Evolutionary conservation across 2,888 invertebrate genomes (phyloP).

Genomic region (Andrena dorsata): DNA sequence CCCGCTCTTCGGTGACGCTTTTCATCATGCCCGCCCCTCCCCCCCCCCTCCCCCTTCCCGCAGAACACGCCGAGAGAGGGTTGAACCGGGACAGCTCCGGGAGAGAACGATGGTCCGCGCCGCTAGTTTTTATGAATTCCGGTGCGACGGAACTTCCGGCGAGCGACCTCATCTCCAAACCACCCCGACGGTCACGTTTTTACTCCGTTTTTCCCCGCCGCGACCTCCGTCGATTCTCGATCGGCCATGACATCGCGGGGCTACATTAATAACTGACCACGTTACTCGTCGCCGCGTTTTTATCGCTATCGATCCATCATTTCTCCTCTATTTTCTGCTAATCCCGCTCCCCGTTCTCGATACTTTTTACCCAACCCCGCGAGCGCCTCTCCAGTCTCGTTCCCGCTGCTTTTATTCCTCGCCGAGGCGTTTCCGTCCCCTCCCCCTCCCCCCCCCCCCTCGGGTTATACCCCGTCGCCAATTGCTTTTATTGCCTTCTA

Average conservation of each 20-base stretch:
- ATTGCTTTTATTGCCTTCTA: slow-evolving; percentile 28
- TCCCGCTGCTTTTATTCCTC: slow-evolving; percentile 2
- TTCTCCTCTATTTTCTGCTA: slow-evolving; percentile 57
- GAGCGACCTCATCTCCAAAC: slow-evolving; percentile 80
- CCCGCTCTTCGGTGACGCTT: slow-evolving; percentile 44
- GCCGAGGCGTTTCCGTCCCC: not conserved
- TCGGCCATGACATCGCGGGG: slow-evolving; percentile 61
- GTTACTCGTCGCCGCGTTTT: slow-evolving; percentile 57
- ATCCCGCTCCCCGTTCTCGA: slow-evolving; percentile 49
- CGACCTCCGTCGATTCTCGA: slow-evolving; percentile 63
- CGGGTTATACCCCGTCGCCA: slow-evolving; percentile 11
- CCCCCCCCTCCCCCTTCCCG: not conserved
- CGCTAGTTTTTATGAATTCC: slow-evolving; percentile 83
- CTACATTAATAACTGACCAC: slow-evolving; percentile 65
- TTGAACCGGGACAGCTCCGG: slow-evolving; percentile 6
- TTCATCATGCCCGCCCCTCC: slow-evolving; percentile 24
- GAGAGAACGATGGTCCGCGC: slow-evolving; percentile 72
- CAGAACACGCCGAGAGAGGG: slow-evolving; percentile 9
- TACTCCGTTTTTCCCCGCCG: slow-evolving; percentile 43
- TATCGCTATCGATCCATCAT: slow-evolving; percentile 58
- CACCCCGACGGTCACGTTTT: slow-evolving; percentile 55
- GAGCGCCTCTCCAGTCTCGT: slow-evolving; percentile 33
- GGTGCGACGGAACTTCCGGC: slow-evolving; percentile 80
- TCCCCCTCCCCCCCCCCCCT: slow-evolving; percentile 13
- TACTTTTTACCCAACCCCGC: slow-evolving; percentile 46